phyloP scores from a whole-genome alignment of 2,113 vertebrate genomes.

The Gopherus evgoodei region DNA sequence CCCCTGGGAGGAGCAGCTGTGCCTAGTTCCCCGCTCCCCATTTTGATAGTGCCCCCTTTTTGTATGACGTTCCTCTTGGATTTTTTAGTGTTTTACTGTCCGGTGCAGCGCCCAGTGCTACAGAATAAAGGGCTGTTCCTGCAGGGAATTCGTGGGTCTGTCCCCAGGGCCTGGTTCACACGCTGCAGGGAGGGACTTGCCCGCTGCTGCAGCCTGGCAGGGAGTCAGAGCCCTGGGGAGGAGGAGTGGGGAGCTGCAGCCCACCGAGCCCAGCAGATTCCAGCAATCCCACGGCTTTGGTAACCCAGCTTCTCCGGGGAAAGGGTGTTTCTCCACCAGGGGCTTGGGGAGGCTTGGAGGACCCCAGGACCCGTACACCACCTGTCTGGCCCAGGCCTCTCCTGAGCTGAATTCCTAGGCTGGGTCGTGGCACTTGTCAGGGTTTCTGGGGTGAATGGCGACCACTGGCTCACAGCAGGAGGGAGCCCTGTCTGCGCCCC shows the following conservation, averaged over 20 bases:
- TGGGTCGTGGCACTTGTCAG: background rate
- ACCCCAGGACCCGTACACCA: background rate
- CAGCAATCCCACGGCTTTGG: background rate
- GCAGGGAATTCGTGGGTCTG: background rate
- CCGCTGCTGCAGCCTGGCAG: too few species aligned
- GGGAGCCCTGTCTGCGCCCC: background rate
- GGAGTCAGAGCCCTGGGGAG: background rate
- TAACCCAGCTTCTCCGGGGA: background rate
- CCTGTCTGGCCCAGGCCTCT: background rate
- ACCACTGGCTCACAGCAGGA: background rate
- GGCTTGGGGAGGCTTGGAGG: too few species aligned
- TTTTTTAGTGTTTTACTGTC: background rate
- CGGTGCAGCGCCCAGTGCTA: accelerated
- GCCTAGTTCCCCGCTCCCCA: accelerated
- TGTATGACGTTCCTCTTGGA: background rate
- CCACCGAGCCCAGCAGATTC: background rate
- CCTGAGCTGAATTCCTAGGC: background rate
- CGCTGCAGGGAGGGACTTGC: background rate
- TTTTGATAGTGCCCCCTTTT: background rate
- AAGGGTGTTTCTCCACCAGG: background rate
- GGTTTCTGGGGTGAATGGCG: background rate
- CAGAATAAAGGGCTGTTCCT: background rate
- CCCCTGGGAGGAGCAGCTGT: background rate
- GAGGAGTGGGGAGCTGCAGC: background rate
- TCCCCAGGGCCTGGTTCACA: background rate